Base-by-base conservation (phyloP, 2,888 invertebrate species). In the Diadegma fenestrale region DNA sequence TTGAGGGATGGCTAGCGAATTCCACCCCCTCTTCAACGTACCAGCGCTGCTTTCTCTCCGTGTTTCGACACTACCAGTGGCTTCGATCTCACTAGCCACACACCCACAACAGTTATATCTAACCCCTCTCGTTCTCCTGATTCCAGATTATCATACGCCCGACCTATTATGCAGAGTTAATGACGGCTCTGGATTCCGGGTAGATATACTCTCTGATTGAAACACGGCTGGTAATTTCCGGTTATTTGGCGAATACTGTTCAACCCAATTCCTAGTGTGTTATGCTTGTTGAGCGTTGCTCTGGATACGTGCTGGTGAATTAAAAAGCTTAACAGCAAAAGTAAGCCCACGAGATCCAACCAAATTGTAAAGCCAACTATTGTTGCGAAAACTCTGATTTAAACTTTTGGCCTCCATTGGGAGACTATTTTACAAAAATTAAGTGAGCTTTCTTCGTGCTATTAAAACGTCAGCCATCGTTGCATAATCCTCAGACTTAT, bases 211-310 rank as follows among this genome's bases (percentile, higher is more conserved):
- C 84, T 88, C 88, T 89, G 91, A 91, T 91, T 91, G 91, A 90
- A 91, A 91, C 90, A 89, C 88, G 89, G 88, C 88, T 87, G 88
- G 88, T 89, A 91, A 91, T 91, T 91, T 91, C 91, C 90, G 91
- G 88, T 89, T 90, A 89, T 91, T 90, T 85, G 85, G 87, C 87
- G 89, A 88, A 88, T 90, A 90, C 88, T 86, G 88, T 84, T 86
- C 88, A 84, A 87, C 84, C 82, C 84, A 71, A 87, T 87, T 85
- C 84, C 87, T 82, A 85, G 83, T 87, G 88, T 89, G 89, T 90
- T 91, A 88, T 87, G 85, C 80, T 76, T 84, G 83, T 73, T 72
- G 86, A 72, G 84, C 72, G 43, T 79, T 80, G 54, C 37, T 58
- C 61, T 63, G 71, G 79, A 63, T 54, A 79, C 77, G 77, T 72